Evolutionary conservation across 2,888 invertebrate species (phyloP).

Genomic region (Troides oblongomaculatus): DNA sequence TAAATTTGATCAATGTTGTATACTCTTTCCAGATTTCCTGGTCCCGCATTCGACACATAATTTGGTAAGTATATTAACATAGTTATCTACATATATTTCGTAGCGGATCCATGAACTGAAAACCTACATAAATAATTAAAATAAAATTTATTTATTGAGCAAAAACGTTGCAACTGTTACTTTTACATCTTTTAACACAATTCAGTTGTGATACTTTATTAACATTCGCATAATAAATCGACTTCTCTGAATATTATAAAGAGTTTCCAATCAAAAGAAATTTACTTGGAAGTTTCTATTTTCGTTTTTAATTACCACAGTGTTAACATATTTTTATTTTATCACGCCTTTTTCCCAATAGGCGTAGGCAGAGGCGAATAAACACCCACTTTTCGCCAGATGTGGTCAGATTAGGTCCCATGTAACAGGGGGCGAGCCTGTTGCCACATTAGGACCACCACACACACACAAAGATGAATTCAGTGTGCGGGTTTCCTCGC

Average conservation of each 20-base stretch:
- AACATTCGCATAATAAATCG: no score
- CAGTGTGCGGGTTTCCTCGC: no score
- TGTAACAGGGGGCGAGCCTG: no score
- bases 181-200: background rate
- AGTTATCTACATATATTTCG: conserved; percentile 3
- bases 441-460: no score
- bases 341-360: no score
- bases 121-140: conserved; percentile 5
- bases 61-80: conserved; percentile 26
- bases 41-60: conserved; percentile 22
- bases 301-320: background rate
- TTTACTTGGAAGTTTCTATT: background rate
- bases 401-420: no score
- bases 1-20: conserved; percentile 14
- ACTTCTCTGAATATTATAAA: background rate
- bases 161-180: background rate
- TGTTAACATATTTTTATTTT: no score
- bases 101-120: conserved; percentile 11
- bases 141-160: conserved; percentile 7
- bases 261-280: background rate
- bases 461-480: no score
- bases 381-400: no score
- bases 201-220: background rate
- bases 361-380: no score
- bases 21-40: conserved; percentile 30